A percentile compares a stretch with the other conserved stretches of the same genome.
These are phyloP conservation scores for Oreochromis spilurus DNA, from an alignment of 2,113 vertebrate species.

Conservation along the genomic window DNA sequence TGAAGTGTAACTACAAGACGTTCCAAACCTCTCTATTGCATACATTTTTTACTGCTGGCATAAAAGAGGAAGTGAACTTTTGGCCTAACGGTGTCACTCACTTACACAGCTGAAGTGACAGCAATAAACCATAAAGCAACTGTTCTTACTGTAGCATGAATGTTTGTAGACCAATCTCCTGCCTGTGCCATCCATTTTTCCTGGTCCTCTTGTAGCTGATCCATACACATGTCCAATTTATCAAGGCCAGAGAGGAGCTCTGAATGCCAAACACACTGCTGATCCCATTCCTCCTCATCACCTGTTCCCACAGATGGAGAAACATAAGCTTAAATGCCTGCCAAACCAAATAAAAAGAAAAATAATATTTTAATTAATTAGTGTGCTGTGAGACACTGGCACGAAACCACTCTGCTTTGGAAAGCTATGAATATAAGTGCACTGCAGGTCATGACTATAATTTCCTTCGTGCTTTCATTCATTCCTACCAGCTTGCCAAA, in stretches of 20 bases:
- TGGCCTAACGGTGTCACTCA: not conserved
- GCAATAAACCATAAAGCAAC: not conserved
- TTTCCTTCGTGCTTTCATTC: not conserved
- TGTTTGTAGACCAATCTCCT: constrained; percentile 11
- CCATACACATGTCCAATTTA: constrained; percentile 66
- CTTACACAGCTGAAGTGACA: not conserved
- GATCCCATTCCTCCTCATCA: constrained; percentile 79
- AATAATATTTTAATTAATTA: not conserved
- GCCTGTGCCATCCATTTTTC: constrained; percentile 42
- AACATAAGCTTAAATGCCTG: not conserved
- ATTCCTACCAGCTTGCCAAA: not conserved
- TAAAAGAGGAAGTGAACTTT: not conserved
- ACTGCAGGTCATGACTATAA: not conserved
- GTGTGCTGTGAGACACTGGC: not conserved
- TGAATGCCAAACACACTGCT: constrained; percentile 68
- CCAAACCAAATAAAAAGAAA: not conserved
- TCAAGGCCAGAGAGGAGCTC: constrained; percentile 70
- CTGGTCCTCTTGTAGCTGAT: constrained; percentile 69
- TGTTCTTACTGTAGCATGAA: constrained; percentile 35
- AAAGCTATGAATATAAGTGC: not conserved
- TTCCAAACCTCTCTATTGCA: not conserved
- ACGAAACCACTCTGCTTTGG: not conserved
- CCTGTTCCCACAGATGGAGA: constrained; percentile 55
- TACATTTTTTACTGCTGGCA: not conserved
- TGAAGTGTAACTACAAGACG: not conserved